Evolutionary conservation across 2,113 vertebrate species (phyloP), one percentile per base, ranked within the genome.

Genomic region (Gallinago jamesoni): DNA sequence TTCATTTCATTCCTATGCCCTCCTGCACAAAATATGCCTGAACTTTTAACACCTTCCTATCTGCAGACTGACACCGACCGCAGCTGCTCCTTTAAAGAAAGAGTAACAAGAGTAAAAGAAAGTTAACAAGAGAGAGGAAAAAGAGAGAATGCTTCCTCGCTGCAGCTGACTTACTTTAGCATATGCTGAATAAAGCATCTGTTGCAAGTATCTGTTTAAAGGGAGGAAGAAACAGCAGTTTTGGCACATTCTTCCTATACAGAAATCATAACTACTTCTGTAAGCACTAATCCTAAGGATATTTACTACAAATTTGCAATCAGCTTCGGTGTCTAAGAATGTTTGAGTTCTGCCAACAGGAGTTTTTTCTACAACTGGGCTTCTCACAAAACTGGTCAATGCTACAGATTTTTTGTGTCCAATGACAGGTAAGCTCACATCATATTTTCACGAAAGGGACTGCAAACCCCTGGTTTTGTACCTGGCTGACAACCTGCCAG

Each of bases 1-100:
- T 90, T 94, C n/a, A 35, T 75, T 67, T 59, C 66, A 93, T 89
- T 84, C 73, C 45, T 70, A 19, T n/a, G 83, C 85, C 83, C 62
- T 70, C 79, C 79, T 69, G 63, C 75, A 85, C 45, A 66, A 16
- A 91, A 62, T 7, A 22, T 4, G 64, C 48, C 76, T n/a, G 41
- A 39, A 8, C 79, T 84, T 72, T 73, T 56, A 94, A 86, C 80
- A 39, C 77, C 55, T 68, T 76, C 63, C 88, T 20, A 7, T 7
- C 33, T 12, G 12, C 20, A 55, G n/a, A 7, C 7, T 3, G 3
- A 2, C 27, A 39, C 4, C 1, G 1, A 39, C 2, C 27, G 66
- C 60, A 77, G 68, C 11, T 84, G 83, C 11, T n/a, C 69, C 59
- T 84, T 62, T 28, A 33, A 20, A 80, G 66, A 3, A 35, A 85